phyloP scores from a whole-genome alignment of 2,888 invertebrate species.

The Pachliopta kotzebuea region DNA sequence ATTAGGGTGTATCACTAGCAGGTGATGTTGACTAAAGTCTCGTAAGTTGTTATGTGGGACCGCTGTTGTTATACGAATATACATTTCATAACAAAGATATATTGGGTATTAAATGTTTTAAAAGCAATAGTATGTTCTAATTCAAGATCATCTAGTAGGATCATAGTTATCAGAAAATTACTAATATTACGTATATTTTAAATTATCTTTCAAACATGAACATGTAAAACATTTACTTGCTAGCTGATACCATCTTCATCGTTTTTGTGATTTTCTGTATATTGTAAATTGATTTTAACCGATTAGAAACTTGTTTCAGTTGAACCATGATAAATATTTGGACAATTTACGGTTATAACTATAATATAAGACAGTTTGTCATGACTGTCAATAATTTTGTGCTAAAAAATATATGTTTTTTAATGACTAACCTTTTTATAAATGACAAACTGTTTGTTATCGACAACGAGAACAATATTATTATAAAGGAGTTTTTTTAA shows the following conservation, averaged over 20 bases:
- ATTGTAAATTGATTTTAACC: slow-evolving; percentile 89
- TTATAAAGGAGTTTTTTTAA: too few relatives aligned
- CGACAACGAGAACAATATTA: too few relatives aligned
- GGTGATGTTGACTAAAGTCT: too few relatives aligned
- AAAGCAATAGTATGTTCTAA: too few relatives aligned
- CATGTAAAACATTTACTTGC: slow-evolving; percentile 70
- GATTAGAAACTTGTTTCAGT: slow-evolving; percentile 85
- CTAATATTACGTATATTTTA: background rate
- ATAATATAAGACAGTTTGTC: background rate
- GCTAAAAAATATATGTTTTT: slow-evolving; percentile 1
- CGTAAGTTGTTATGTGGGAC: too few relatives aligned
- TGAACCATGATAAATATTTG: slow-evolving; percentile 80
- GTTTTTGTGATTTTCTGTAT: slow-evolving; percentile 93
- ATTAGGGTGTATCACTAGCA: too few relatives aligned
- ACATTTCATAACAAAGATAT: too few relatives aligned
- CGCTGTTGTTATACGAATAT: too few relatives aligned
- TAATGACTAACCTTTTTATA: slow-evolving; percentile 2
- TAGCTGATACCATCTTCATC: slow-evolving; percentile 90
- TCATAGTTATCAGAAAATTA: background rate
- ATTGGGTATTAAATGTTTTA: too few relatives aligned
- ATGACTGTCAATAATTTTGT: slow-evolving; percentile 1
- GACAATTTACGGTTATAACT: background rate
- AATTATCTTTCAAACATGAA: background rate
- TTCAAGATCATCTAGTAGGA: too few relatives aligned
- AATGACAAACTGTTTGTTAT: background rate